Conservation (phyloP, 2,113 vertebrate species). For the Catagonus wagneri region DNA sequence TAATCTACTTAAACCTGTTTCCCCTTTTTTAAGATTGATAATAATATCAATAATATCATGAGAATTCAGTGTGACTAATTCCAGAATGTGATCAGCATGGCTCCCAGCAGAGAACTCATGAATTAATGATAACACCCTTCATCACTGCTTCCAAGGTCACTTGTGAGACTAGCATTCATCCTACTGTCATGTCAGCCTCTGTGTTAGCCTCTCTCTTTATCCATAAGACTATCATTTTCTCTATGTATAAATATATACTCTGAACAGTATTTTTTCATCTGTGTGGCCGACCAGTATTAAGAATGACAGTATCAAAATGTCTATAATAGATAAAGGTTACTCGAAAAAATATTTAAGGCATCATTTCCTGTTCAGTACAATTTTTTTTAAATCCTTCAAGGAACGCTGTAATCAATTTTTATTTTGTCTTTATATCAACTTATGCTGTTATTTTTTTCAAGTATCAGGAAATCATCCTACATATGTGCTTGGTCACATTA, state of each 20-base stretch:
- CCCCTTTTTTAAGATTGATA: background rate
- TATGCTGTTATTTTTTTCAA: background rate
- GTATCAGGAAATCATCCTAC: background rate
- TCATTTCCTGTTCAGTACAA: background rate
- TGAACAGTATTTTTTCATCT: background rate
- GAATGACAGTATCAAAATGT: background rate
- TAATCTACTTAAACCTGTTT: background rate
- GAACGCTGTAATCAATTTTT: background rate
- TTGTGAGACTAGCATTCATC: background rate
- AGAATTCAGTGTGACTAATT: background rate
- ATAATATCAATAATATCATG: background rate
- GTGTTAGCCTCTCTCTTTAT: background rate
- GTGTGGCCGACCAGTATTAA: background rate
- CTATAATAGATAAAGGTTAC: background rate
- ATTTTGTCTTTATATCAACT: background rate
- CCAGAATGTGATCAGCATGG: background rate
- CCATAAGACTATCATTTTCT: background rate
- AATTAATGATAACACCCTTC: background rate
- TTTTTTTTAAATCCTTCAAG: constrained; percentile 33
- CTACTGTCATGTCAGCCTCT: background rate
- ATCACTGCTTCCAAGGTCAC: background rate
- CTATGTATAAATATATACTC: background rate
- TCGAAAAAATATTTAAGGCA: background rate
- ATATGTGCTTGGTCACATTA: background rate
- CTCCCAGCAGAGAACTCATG: background rate